Evolutionary conservation across 2,797 vertebrate species (phyloP).

Genomic region (Rhadinocentrus ornatus): DNA sequence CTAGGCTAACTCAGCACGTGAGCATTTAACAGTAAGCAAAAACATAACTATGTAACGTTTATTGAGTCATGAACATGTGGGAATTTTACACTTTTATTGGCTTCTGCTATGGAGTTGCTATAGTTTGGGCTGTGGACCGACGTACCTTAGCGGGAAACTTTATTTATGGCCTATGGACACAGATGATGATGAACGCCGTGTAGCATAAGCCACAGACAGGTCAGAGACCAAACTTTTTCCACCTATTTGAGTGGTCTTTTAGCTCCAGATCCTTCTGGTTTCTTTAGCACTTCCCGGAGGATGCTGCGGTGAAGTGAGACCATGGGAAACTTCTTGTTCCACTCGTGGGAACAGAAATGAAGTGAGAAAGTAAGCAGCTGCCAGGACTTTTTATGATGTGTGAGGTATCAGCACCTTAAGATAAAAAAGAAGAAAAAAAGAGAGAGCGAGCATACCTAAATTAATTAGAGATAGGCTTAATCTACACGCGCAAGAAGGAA

Average conservation of each 20-base stretch:
- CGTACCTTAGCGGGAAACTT: no score
- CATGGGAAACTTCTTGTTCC: slow-evolving; percentile 58
- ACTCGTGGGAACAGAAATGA: slow-evolving; percentile 71
- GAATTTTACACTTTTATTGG: not conserved
- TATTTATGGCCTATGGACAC: no score
- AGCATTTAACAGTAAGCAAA: not conserved
- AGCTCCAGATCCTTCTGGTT: not conserved
- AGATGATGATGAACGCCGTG: no score
- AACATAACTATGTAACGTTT: not conserved
- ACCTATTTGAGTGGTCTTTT: not conserved
- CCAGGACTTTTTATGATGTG: slow-evolving; percentile 69
- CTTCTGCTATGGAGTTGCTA: no score
- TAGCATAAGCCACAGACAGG: not conserved
- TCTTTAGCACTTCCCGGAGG: not conserved
- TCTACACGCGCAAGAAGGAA: no score
- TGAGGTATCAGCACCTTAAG: slow-evolving; percentile 54
- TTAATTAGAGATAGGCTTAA: no score
- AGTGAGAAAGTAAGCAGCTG: slow-evolving; percentile 67
- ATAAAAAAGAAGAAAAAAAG: slow-evolving; percentile 23
- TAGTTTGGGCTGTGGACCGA: no score
- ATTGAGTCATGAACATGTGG: not conserved
- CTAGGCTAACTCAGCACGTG: no score
- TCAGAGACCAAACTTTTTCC: not conserved
- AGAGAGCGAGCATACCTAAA: not conserved
- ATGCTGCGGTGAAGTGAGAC: slow-evolving; percentile 50